Base-by-base conservation (phyloP, 1,140 invertebrate genomes). In the Drosophila pallidifrons region DNA sequence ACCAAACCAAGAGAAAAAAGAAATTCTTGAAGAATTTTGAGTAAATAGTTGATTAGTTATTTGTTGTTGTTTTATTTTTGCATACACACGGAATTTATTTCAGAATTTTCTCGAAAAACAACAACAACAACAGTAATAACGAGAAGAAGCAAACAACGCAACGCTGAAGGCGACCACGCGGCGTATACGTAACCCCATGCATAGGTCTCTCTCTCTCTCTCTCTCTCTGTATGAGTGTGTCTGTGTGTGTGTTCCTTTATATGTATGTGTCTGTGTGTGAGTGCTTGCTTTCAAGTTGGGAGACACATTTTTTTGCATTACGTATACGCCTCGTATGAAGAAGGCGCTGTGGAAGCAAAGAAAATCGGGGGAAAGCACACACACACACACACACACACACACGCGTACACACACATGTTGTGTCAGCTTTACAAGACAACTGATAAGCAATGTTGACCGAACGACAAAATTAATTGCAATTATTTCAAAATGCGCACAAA, bases 151-250 rank as follows among this genome's bases (percentile, higher is more conserved):
- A 67, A 47, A 49, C 7, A 41, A 51, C 59, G 43, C 43, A 49
- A 59, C 30, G 47, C 51, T 71, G 43, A 65, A 75, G 82, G 60
- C 74, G 75, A 83, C 83, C 83, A 87, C 80, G 83, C 83, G 83
- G 83, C 83, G 83, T 87, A 87, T 87, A 87, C 83, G 83, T 87
- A 87, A 87, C 80, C 60, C 59, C 73, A 54, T 81, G 68, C 55
- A 77, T 67, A 73, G 15, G 6, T 11, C 20, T 58, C 1, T 28
- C 3, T 10, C 20, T 20, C 16, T 20, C 16, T 16, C 16, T 20
- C 20, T 11, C 20, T 58, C 1, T 28, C 8, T 2, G 45, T 54
- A 5, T 13, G 30, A 52, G 28, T 16, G 8, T 51, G 65, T 16
- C 28, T 68, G 45, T 52, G 55, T 59, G 55, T 46, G 25, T 15